Base-by-base conservation (phyloP, 2,113 vertebrate species). In the Noctilio leporinus region DNA sequence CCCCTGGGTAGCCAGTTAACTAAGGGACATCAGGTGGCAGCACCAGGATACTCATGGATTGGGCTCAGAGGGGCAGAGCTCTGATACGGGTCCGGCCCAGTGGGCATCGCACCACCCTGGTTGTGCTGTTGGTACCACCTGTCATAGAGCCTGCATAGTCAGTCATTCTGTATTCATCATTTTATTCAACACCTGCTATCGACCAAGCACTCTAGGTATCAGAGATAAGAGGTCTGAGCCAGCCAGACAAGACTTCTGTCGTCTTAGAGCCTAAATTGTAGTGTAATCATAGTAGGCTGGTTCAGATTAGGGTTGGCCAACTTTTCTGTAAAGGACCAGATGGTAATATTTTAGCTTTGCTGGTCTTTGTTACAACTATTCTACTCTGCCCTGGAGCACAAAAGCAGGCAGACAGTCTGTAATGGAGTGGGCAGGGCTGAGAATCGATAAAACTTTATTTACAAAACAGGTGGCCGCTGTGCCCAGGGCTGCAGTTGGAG, bases 61-160 rank as follows among this genome's bases (percentile, higher is more conserved):
- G 65, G 5, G 40, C 40, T 62, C 4, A 8, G 11, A 81, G 40
- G 0, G 35, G 6, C 22, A 69, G 72, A 15, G 43, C 14, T 53
- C 35, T 16, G 78, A 20, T 40, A 3, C 2, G 0, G 20, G 20
- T 30, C 62, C 26, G 10, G 20, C 30, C n/a, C 24, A 6, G n/a
- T 0, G 20, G 45, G 5, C 59, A 4, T 28, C 59, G 20, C 33
- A 0, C 17, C n/a, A 14, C 9, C 11, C 12, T 17, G 17, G 15
- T 5, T 14, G 7, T 10, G 35, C 11, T 43, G 1, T 28, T 22
- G 40, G 9, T 33, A 0, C 49, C 20, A 0, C 24, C 19, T 11
- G 19, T 35, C 38, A 17, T 17, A 9, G 53, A 38, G 30, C n/a
- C n/a, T n/a, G n/a, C n/a, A n/a, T n/a, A n/a, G n/a, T n/a, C n/a